Percentiles rank a stretch among this genome's conserved stretches.
phyloP scores from a whole-genome alignment of 2,888 invertebrate genomes.

The Trimorus sp. region DNA sequence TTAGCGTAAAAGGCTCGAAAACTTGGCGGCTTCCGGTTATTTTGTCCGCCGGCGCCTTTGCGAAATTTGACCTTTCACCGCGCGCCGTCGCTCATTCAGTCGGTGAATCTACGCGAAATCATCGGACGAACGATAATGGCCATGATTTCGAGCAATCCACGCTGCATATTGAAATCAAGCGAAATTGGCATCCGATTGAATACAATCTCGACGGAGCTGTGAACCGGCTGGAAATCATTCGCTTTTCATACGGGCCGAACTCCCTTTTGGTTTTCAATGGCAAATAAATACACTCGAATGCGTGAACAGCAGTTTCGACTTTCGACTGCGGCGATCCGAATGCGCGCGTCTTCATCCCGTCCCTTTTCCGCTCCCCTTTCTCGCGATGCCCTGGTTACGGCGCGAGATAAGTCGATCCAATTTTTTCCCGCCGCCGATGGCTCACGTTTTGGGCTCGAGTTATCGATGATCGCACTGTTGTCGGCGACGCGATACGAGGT shows the following conservation, averaged over 20 bases:
- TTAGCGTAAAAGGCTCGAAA: slow-evolving; percentile 35
- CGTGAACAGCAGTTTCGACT: slow-evolving; percentile 6
- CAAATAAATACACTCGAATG: slow-evolving; percentile 48
- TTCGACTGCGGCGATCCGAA: not conserved
- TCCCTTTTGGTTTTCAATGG: slow-evolving; percentile 45
- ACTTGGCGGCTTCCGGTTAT: slow-evolving; percentile 50
- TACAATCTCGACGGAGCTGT: slow-evolving; percentile 51
- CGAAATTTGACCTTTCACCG: slow-evolving; percentile 18
- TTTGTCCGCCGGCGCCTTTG: slow-evolving; percentile 14
- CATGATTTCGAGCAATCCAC: slow-evolving; percentile 47
- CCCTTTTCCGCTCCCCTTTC: not conserved
- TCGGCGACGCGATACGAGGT: too few relatives aligned
- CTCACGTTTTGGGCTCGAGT: too few relatives aligned
- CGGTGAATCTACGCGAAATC: slow-evolving; percentile 24
- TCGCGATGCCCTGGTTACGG: too few relatives aligned
- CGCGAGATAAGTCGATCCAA: too few relatives aligned
- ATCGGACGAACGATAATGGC: slow-evolving; percentile 41
- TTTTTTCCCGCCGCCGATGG: too few relatives aligned
- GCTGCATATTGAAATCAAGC: slow-evolving; percentile 57
- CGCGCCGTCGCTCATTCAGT: not conserved
- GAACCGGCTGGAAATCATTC: slow-evolving; percentile 55
- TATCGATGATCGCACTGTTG: too few relatives aligned
- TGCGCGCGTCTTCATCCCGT: not conserved
- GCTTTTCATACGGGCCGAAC: slow-evolving; percentile 51
- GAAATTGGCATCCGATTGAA: slow-evolving; percentile 64